Percentiles rank a stretch among this genome's conserved stretches.
phyloP scores from a whole-genome alignment of 2,797 vertebrate genomes.

The Platalea minor region DNA sequence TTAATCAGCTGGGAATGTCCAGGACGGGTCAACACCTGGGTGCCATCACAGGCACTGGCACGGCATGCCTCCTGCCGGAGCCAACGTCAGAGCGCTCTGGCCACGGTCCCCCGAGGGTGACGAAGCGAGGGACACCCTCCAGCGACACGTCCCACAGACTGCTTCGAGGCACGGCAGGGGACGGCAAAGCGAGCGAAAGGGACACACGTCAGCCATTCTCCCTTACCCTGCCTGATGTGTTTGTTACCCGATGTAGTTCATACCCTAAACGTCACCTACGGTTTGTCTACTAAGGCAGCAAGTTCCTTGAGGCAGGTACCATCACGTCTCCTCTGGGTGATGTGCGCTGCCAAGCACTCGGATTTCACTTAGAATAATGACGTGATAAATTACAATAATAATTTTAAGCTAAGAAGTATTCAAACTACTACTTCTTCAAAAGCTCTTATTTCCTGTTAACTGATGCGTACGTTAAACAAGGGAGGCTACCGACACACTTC shows the following conservation, averaged over 20 bases:
- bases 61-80: neutral
- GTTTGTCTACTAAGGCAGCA: neutral
- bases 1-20: neutral
- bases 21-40: neutral
- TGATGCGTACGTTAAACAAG: rapidly evolving
- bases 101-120: neutral
- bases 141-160: rapidly evolving
- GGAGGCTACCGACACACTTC: neutral
- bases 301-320: neutral
- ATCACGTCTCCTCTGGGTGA: neutral
- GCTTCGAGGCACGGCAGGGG: neutral
- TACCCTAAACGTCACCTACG: neutral
- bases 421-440: neutral
- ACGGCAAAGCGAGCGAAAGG: neutral
- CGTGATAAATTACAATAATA: neutral
- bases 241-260: neutral
- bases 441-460: neutral
- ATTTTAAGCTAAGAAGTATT: neutral
- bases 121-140: neutral
- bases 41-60: neutral
- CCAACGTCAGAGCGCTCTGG: too few species aligned
- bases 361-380: neutral
- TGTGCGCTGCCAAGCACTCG: neutral
- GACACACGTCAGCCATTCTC: neutral
- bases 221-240: neutral